Conservation (phyloP, 2,888 invertebrate species). For the Andrena dorsata region DNA sequence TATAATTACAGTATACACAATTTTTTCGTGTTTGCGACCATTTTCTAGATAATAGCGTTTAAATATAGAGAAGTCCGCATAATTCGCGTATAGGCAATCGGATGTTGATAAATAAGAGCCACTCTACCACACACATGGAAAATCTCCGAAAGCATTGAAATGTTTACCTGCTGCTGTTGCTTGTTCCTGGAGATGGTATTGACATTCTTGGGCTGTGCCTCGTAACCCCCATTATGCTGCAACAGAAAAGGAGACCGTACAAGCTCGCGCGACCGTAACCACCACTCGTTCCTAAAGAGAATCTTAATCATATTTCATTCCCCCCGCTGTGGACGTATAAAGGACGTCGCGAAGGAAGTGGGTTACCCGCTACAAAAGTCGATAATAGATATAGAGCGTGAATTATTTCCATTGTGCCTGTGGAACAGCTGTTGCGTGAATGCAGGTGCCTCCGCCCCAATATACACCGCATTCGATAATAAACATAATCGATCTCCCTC, state of each 20-base stretch:
- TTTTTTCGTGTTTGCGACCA: too few species aligned
- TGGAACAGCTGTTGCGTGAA: conserved; percentile 48
- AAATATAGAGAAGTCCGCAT: too few species aligned
- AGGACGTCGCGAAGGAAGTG: conserved; percentile 29
- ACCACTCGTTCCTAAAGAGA: background rate
- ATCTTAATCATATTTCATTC: conserved; percentile 3
- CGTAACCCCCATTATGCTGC: conserved; percentile 83
- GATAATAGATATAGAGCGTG: conserved; percentile 34
- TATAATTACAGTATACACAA: too few species aligned
- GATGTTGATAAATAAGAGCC: too few species aligned
- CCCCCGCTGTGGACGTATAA: background rate
- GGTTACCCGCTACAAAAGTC: conserved; percentile 18
- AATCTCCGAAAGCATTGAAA: conserved; percentile 4
- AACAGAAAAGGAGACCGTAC: conserved; percentile 68
- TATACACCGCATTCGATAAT: conserved; percentile 28
- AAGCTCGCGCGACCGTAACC: background rate
- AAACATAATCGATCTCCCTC: conserved; percentile 44
- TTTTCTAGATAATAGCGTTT: too few species aligned
- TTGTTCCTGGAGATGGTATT: conserved; percentile 75
- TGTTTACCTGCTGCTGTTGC: conserved; percentile 75
- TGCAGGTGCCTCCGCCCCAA: background rate
- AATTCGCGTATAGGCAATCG: too few species aligned
- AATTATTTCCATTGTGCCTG: conserved; percentile 52
- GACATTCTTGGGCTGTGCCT: conserved; percentile 78
- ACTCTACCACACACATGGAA: conserved; percentile 5